Base-by-base conservation (phyloP, 2,888 invertebrate genomes). In the Subacronicta megacephala region DNA sequence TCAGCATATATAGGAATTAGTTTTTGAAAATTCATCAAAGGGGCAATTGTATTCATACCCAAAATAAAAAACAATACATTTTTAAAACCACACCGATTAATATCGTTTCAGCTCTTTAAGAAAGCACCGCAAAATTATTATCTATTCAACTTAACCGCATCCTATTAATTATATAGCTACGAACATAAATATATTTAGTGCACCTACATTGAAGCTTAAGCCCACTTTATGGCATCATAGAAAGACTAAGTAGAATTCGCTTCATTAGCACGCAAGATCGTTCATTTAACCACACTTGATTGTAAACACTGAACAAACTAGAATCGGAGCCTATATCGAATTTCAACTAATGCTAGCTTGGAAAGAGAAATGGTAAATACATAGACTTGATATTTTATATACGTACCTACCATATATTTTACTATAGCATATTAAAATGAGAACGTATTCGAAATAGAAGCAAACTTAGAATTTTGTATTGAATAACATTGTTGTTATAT, bases 281-380 rank as follows among this genome's bases (percentile, higher is more conserved):
- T 87, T 81, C 71, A 83, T 86, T 85, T 76, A 65, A 72, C 56
- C 72, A 69, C 65, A 72, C 60, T 71, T 66, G 74, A 70, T 78
- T 76, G 75, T 85, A 83, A 87, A 85, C 77, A 76, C 56, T 46
- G 64, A 61, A 71, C 63, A 71, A 68, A 77, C 61, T 44, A 47
- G 78, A 75, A 77, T 75, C 75, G 74, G 67, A 82, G 77, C 82
- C 81, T 86, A 90, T 90, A 90, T 90, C 89, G 89, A 88, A 88
- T 89, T 89, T 88, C 89, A 87, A 89, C 77, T 84, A 86, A 89
- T 86, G 84, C 73, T 65, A 36, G 44, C 69, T 72, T 68, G 73
- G 70, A 76, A 68, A 70, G 74, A 80, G 79, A 84, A 83, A 83
- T 82, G 85, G 82, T 81, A 75, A 80, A 81, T n/a, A n/a, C n/a